Evolutionary conservation across 1,140 invertebrate genomes (phyloP), one percentile per base, ranked within the genome.

Genomic region (Catajapyx aquilonaris): DNA sequence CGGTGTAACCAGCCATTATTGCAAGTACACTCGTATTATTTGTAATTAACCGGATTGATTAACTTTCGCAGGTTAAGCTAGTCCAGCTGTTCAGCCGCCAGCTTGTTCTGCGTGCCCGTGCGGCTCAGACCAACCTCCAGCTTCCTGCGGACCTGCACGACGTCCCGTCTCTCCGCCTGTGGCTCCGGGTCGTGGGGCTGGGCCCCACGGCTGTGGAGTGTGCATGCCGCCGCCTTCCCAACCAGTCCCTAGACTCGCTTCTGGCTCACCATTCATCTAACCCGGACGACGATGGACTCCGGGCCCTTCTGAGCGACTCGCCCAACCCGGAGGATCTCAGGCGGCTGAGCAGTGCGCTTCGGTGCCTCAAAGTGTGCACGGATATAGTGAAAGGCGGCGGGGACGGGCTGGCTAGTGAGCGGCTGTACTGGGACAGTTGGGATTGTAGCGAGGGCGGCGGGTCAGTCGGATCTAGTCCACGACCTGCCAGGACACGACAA

Each of bases 371-470:
- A 45, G 68, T 70, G 54, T 86, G 81, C 47, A 85, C 73, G 48
- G 80, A 80, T 83, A 61, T 53, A 40, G 46, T 4, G 33, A 16
- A 57, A 53, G 37, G 59, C 60, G 34, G 48, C 16, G 37, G 39
- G 35, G 13, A 45, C 47, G 17, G 48, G 50, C 41, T 72, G 75
- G 25, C 36, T 31, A 61, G 53, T 34, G 46, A 39, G 47, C 64
- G 71, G 43, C 63, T 94, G 39, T 86, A 84, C 55, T 93, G 88
- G 88, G 85, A 88, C 56, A 88, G 84, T 1, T 91, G 84, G 84
- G 81, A 90, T 53, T 46, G 53, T 57, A 36, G 49, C 59, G 37
- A 52, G 54, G 40, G 42, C 30, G 18, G 9, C 13, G 51, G 49
- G 40, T 44, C 44, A 49, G 61, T 60, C 39, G 57, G 65, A 17